Percentiles rank a stretch among this genome's conserved stretches.
These are phyloP conservation scores for Buathra laborator DNA, from an alignment of 2,888 invertebrate genomes.

Conservation along the genomic window DNA sequence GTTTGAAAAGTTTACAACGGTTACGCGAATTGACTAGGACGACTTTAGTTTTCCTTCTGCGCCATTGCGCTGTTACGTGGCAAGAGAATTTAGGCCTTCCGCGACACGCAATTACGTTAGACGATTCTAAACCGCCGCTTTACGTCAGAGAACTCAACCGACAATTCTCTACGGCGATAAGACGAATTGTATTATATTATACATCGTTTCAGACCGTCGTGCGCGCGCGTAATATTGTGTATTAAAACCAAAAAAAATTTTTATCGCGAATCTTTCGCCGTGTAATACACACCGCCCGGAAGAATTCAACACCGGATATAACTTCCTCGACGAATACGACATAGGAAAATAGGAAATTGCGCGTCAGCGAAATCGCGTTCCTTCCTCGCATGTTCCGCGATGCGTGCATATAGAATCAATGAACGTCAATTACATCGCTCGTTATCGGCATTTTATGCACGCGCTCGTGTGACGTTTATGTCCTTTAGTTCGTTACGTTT, in stretches of 20 bases:
- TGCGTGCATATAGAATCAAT: conserved; percentile 39
- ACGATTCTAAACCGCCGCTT: conserved; percentile 64
- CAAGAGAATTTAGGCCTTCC: conserved; percentile 7
- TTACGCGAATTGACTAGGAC: not conserved
- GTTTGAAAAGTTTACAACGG: not conserved
- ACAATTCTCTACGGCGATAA: conserved; percentile 27
- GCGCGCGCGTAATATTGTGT: not conserved
- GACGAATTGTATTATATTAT: conserved; percentile 28
- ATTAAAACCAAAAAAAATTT: no score
- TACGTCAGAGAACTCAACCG: not conserved
- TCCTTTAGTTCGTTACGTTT: conserved; percentile 7
- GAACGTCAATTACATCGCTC: conserved; percentile 43
- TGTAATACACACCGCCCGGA: no score
- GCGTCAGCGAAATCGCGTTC: not conserved
- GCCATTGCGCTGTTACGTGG: not conserved
- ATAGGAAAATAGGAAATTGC: not conserved
- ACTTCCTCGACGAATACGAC: not conserved
- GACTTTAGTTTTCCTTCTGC: not conserved
- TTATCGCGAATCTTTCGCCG: no score
- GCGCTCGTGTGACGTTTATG: conserved; percentile 10
- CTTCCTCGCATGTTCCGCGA: conserved; percentile 21
- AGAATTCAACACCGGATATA: no score
- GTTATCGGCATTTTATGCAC: conserved; percentile 54
- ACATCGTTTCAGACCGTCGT: not conserved
- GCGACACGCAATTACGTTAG: conserved; percentile 6